Evolutionary conservation across 1,140 invertebrate genomes (phyloP).

Genomic region (Diprion similis): DNA sequence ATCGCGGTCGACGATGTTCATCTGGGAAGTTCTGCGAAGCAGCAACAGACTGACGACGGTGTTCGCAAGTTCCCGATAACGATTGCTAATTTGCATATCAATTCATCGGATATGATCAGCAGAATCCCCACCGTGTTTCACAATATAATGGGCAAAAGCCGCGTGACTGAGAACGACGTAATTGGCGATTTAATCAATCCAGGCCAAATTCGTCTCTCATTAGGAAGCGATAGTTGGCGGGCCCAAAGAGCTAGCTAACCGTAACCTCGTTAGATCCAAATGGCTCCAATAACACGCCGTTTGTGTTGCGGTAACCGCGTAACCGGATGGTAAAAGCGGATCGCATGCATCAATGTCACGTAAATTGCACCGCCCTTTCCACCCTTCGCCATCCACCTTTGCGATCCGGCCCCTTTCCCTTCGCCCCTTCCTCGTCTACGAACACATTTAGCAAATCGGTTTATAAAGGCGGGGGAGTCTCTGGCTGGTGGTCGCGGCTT

Average conservation of each 20-base stretch:
- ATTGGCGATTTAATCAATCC: too few species aligned
- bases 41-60: too few species aligned
- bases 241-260: slow-evolving; percentile 10
- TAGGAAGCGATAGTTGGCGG: not conserved
- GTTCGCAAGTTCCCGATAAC: not conserved
- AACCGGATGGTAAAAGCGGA: slow-evolving; percentile 37
- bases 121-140: not conserved
- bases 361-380: slow-evolving; percentile 33
- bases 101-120: not conserved
- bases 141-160: not conserved
- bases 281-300: slow-evolving; percentile 36
- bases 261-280: slow-evolving; percentile 41
- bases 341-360: slow-evolving; percentile 39
- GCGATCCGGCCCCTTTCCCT: not conserved
- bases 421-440: not conserved
- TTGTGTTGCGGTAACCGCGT: slow-evolving; percentile 22
- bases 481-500: not conserved
- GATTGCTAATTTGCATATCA: not conserved
- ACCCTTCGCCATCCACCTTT: not conserved
- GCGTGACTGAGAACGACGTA: too few species aligned
- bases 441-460: slow-evolving; percentile 14
- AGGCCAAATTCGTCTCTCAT: not conserved
- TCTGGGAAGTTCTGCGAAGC: too few species aligned
- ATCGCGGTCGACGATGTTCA: slow-evolving; percentile 13
- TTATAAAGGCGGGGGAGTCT: not conserved